phyloP scores from a whole-genome alignment of 2,113 vertebrate genomes.

The Enhydra lutris region DNA sequence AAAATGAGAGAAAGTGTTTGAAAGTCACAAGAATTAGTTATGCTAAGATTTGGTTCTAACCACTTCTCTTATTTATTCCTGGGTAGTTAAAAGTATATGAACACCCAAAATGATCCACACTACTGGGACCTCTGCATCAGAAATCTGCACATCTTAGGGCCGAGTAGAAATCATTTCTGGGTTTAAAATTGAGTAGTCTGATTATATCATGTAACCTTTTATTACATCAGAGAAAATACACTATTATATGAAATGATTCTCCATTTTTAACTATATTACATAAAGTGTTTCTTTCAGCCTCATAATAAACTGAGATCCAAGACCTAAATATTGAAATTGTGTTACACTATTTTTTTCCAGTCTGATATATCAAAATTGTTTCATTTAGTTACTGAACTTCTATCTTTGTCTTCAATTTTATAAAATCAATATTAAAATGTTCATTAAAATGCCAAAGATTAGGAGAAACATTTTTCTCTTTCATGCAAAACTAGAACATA shows the following conservation, averaged over 20 bases:
- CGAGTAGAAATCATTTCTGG: not conserved
- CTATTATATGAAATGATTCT: not conserved
- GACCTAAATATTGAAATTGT: not conserved
- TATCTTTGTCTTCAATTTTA: not conserved
- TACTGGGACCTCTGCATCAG: not conserved
- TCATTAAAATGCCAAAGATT: not conserved
- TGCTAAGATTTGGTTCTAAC: not conserved
- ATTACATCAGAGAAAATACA: not conserved
- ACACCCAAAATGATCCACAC: not conserved
- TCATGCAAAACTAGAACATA: not conserved
- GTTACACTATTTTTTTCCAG: not conserved
- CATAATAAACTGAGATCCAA: not conserved
- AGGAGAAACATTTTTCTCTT: not conserved
- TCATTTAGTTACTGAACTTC: not conserved
- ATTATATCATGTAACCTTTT: not conserved
- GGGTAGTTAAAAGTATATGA: not conserved
- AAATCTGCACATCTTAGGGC: not conserved
- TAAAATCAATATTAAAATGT: not conserved
- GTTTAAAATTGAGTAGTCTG: not conserved
- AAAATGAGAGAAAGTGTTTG: not conserved
- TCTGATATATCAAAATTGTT: not conserved
- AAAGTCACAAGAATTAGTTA: not conserved
- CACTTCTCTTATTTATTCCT: not conserved
- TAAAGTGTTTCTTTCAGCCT: not conserved
- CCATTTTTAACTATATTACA: not conserved